These are phyloP conservation scores for Drosophila repletoides DNA, from an alignment of 1,140 invertebrate genomes.

Conservation along the genomic window DNA sequence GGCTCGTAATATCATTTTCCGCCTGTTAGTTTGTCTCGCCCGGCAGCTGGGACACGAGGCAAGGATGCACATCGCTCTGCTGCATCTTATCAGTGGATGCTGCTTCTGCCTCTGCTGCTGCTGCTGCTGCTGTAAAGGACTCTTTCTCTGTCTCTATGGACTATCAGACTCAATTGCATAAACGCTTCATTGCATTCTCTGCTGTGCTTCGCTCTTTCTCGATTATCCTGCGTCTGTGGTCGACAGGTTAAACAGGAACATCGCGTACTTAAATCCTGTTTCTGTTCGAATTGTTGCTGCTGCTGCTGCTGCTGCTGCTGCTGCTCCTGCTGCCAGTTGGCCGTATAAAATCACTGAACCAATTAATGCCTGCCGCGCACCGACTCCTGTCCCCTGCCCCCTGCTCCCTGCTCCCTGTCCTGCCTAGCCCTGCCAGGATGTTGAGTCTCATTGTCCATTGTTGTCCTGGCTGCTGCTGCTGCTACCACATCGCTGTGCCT, in stretches of 20 bases:
- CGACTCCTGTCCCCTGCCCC: slow-evolving; percentile 18
- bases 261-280: slow-evolving; percentile 30
- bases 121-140: too few relatives aligned
- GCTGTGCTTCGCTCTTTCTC: slow-evolving; percentile 1
- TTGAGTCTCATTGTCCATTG: slow-evolving; percentile 62
- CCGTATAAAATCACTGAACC: slow-evolving; percentile 69
- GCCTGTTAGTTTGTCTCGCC: slow-evolving; percentile 52
- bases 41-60: slow-evolving; percentile 27
- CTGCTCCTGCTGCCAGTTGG: slow-evolving; percentile 43
- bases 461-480: slow-evolving; percentile 19
- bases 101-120: too few relatives aligned
- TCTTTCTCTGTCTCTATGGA: too few relatives aligned
- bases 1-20: slow-evolving; percentile 70
- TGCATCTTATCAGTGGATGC: slow-evolving; percentile 10
- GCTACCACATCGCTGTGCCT: slow-evolving; percentile 19
- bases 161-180: slow-evolving; percentile 15
- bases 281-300: too few relatives aligned
- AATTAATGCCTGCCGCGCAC: slow-evolving; percentile 69
- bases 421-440: slow-evolving; percentile 44
- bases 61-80: background rate
- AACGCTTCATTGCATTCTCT: slow-evolving; percentile 9
- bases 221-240: slow-evolving; percentile 43
- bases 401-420: background rate
- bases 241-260: slow-evolving; percentile 53
- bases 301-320: background rate